phyloP scores from a whole-genome alignment of 2,113 vertebrate genomes.

The Rhodinocichla rosea region DNA sequence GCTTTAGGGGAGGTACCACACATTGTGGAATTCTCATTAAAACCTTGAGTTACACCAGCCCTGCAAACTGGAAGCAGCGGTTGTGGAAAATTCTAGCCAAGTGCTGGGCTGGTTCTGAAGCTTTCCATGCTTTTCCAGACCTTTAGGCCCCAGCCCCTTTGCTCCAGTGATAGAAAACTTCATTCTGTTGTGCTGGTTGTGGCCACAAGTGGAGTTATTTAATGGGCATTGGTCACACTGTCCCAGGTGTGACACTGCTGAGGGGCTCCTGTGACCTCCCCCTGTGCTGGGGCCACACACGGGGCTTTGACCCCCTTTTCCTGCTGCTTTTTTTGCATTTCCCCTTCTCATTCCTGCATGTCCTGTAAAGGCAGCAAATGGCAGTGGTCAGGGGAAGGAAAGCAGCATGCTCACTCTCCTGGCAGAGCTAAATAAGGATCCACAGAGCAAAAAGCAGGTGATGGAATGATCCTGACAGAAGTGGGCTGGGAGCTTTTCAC shows the following conservation, averaged over 20 bases:
- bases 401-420: not conserved
- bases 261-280: not conserved
- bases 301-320: not conserved
- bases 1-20: not conserved
- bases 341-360: not conserved
- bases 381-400: not conserved
- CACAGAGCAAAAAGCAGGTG: not conserved
- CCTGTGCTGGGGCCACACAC: not conserved
- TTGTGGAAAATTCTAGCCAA: not conserved
- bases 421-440: not conserved
- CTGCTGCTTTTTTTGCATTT: not conserved
- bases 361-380: not conserved
- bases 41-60: not conserved
- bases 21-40: not conserved
- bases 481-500: not conserved
- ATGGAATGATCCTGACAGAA: slow-evolving; percentile 29
- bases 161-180: not conserved
- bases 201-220: not conserved
- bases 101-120: not conserved
- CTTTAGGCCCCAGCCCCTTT: not conserved
- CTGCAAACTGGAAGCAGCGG: not conserved
- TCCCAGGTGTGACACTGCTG: not conserved
- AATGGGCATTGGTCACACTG: not conserved
- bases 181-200: not conserved
- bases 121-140: not conserved